Evolutionary conservation across 1,140 invertebrate species (phyloP).

Genomic region (Drosophila mojavensis): DNA sequence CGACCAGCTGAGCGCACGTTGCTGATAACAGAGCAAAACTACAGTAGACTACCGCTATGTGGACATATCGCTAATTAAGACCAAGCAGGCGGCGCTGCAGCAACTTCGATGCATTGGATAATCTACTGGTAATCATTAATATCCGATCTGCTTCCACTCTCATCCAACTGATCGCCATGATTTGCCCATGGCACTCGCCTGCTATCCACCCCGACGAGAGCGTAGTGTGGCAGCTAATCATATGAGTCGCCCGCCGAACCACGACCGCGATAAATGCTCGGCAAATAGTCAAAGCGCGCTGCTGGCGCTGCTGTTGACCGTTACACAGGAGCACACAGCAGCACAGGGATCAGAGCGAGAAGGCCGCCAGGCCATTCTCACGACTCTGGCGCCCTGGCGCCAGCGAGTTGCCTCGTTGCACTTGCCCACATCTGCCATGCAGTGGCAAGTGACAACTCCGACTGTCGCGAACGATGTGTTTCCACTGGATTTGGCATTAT

Average conservation of each 20-base stretch:
- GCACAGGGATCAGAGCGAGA: conserved; percentile 42
- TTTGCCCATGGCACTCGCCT: too few relatives aligned
- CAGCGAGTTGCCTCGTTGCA: conserved; percentile 37
- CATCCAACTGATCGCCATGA: too few relatives aligned
- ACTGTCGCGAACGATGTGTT: background rate
- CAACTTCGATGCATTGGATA: too few relatives aligned
- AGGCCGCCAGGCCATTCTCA: conserved; percentile 56
- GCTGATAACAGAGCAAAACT: conserved; percentile 41
- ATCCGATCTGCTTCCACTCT: background rate
- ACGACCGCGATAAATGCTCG: conserved; percentile 20
- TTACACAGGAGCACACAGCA: conserved; percentile 34
- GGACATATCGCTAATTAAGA: background rate
- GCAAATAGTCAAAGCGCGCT: conserved; percentile 8
- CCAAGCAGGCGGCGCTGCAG: too few relatives aligned
- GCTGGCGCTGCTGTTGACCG: background rate
- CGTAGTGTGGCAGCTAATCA: conserved; percentile 3
- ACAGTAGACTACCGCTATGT: background rate
- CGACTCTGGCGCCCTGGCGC: conserved; percentile 23
- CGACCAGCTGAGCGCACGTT: conserved; percentile 15
- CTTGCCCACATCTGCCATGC: conserved; percentile 8
- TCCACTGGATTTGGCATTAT: conserved; percentile 30
- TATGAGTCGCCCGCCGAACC: background rate
- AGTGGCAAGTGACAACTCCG: conserved; percentile 39
- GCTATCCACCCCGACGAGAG: background rate
- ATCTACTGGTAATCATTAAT: too few relatives aligned